Evolutionary conservation across 2,797 vertebrate genomes (phyloP), one percentile per base, ranked within the genome.

Genomic region (Pipistrellus pygmaeus): DNA sequence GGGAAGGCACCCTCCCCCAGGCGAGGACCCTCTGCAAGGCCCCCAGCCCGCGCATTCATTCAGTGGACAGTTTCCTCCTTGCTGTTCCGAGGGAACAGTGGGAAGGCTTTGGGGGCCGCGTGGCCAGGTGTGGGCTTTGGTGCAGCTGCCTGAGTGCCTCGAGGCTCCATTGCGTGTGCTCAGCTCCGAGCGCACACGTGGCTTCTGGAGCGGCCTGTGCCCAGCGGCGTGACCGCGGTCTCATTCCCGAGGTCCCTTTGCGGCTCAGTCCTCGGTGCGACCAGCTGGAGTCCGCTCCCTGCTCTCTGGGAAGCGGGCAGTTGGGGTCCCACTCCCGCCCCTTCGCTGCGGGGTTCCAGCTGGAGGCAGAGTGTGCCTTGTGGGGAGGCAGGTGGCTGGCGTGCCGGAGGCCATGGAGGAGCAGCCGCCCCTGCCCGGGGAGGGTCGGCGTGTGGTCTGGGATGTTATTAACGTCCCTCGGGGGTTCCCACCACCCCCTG

Each of bases 281-380:
- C 0, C 23, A 69, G 72, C 64, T 1, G 4, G 4, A 4, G 57
- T 11, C 62, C n/a, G 12, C 9, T 12, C 51, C 3, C 0, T 6
- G 64, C 38, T n/a, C 23, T 14, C 53, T 4, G 44, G 75, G 20
- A 25, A 20, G 23, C 15, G 20, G 21, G 68, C 23, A 46, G 9
- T 11, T 30, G 11, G 7, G n/a, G n/a, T 10, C 32, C 20, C 38
- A 6, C n/a, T 46, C 35, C 17, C 1, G 0, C 6, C 68, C 18
- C 55, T 64, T 68, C 20, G 1, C 73, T 46, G 41, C 32, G 69
- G 44, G 21, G 46, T 35, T 44, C 23, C 11, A 2, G 21, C 38
- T 8, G 23, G 46, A 41, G 62, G 48, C 46, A 53, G 80, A 69
- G 13, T 15, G 32, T 21, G 41, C 20, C 0, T n/a, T 32, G 14